Percentiles rank a stretch among this genome's conserved stretches.
Evolutionary conservation across 2,113 vertebrate species (phyloP).

Genomic region (Calyptomena viridis): DNA sequence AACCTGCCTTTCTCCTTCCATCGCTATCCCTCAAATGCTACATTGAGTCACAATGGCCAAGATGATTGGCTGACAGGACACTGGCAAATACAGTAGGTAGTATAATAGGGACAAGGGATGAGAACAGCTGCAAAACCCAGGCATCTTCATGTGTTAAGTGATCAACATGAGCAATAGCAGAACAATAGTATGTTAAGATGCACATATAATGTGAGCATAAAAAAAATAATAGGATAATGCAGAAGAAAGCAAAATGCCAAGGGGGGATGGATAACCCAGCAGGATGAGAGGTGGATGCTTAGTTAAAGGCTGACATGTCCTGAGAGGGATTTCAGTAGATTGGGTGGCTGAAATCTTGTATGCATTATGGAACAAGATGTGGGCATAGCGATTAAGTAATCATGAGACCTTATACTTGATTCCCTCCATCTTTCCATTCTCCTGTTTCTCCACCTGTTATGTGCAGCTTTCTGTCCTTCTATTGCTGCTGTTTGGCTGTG

Average conservation of each 20-base stretch:
- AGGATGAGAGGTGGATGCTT: background rate
- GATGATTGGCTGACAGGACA: background rate
- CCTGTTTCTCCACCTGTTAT: slow-evolving; percentile 43
- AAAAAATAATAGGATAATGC: background rate
- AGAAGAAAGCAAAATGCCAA: background rate
- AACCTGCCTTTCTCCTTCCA: background rate
- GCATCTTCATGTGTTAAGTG: background rate
- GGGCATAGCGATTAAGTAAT: slow-evolving; percentile 50
- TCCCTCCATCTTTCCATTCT: slow-evolving; percentile 54
- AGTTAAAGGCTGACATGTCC: background rate
- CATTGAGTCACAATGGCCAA: background rate
- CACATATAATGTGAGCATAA: background rate
- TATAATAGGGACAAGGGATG: background rate
- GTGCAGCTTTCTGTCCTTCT: background rate
- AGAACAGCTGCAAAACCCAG: background rate
- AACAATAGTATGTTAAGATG: background rate
- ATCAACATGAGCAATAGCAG: background rate
- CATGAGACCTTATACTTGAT: slow-evolving; percentile 44
- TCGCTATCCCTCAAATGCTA: background rate
- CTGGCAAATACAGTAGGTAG: background rate
- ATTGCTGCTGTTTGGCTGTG: background rate
- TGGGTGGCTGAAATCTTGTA: slow-evolving; percentile 48
- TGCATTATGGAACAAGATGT: slow-evolving; percentile 46
- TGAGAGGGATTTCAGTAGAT: slow-evolving; percentile 15
- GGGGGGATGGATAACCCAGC: background rate